Base-by-base conservation (phyloP, 1,140 invertebrate species). In the Hydropsyche tenuis region DNA sequence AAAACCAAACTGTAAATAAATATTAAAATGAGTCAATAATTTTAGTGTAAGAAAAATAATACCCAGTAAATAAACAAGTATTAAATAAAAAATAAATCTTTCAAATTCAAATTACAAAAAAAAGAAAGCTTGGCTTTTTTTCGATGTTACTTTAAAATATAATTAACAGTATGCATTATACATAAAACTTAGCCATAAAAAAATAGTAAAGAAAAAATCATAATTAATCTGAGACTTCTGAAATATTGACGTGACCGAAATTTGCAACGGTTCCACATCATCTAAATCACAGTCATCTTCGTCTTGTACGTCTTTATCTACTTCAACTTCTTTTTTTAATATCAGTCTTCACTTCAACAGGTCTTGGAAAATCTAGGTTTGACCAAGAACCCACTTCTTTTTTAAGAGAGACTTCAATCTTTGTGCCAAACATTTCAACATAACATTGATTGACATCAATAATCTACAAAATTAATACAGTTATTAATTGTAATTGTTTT, bases 381-480 rank as follows among this genome's bases (percentile, higher is more conserved):
- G 86, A 79, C 97, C 97, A 99, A 60, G 89, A 89, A 18, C 91
- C 90, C 1, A 91, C 86, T 79, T 96, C 93, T 85, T 99, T 99
- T 74, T 90, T 93, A 79, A 99, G 80, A 79, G 93, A 96, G 11
- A 99, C 93, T 85, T 99, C 97, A 18, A 98, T 90, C 89, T 99
- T 99, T n/a, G 96, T 93, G 62, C 92, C 92, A 75, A 92, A 86
- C 90, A 98, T 94, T 14, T 88, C 89, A 0, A 92, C 93, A 76
- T 83, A 87, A 79, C 93, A 93, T 69, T 89, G 86, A 45, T 83
- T 82, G 14, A 94, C 86, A 80, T 91, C 86, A 18, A 95, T 85
- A 66, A 94, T 85, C 93, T 94, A 76, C 71, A 82, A 37, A 79
- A 73, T 75, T 77, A 62, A 77, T 56, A 73, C 43, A 72, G 65